Conservation (phyloP, 2,113 vertebrate genomes). For the Pitta sordida region DNA sequence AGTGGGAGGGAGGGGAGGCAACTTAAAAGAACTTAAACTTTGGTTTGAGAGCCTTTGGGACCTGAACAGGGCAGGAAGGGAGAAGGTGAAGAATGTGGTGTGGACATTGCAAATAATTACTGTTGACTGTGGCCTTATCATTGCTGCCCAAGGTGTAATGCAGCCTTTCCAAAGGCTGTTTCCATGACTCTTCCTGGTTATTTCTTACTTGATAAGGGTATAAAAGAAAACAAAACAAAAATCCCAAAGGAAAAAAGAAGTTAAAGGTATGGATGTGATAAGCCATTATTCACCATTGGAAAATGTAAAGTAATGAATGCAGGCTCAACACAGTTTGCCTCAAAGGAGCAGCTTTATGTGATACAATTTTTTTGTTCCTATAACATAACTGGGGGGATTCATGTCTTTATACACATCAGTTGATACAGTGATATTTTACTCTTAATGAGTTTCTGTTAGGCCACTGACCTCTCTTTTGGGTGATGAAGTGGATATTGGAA, state of each 20-base stretch:
- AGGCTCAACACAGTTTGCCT: background rate
- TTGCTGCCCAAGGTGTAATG: background rate
- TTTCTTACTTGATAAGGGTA: background rate
- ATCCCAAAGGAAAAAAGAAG: background rate
- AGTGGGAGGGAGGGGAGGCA: background rate
- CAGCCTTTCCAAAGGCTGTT: background rate
- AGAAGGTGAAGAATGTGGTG: background rate
- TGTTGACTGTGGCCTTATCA: background rate
- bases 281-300: background rate
- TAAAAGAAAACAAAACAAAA: background rate
- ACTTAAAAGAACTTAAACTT: background rate
- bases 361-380: rapidly evolving
- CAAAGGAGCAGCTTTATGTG: background rate
- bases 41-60: background rate
- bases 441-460: background rate
- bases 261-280: background rate
- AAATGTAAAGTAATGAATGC: background rate
- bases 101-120: background rate
- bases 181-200: background rate
- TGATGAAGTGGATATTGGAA: background rate
- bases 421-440: background rate
- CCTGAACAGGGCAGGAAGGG: background rate
- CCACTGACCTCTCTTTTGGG: background rate
- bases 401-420: background rate
- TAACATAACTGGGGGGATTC: background rate